A percentile compares a stretch with the other conserved stretches of the same genome.
These are phyloP conservation scores for Hylia prasina DNA, from an alignment of 2,113 vertebrate species.

Conservation along the genomic window DNA sequence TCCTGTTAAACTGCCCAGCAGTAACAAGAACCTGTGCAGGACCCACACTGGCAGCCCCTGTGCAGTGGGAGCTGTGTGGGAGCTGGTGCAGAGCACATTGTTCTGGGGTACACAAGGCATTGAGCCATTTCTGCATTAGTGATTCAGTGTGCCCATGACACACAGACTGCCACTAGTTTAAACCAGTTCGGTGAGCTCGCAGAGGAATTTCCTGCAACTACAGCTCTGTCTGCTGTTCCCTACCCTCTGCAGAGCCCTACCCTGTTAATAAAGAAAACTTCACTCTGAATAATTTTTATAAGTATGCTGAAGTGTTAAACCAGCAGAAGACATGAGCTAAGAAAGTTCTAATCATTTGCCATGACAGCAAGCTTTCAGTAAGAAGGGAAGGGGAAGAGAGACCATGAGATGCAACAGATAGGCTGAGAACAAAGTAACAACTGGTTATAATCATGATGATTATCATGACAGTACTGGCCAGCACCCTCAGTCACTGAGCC, in stretches of 20 bases:
- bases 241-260: neutral
- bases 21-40: neutral
- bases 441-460: neutral
- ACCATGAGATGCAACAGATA: neutral
- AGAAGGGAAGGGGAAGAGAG: neutral
- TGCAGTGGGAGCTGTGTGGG: rapidly evolving
- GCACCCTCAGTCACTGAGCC: neutral
- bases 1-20: neutral
- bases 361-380: neutral
- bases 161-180: neutral
- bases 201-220: slow-evolving; percentile 33
- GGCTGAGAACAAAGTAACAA: neutral
- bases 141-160: neutral
- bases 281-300: neutral
- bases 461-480: neutral
- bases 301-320: neutral
- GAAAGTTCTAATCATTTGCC: neutral
- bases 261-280: neutral
- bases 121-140: neutral
- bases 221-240: neutral
- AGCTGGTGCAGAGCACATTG: neutral
- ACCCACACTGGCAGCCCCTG: rapidly evolving
- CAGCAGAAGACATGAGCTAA: neutral
- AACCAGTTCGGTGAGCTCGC: slow-evolving; percentile 24
- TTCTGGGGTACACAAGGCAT: rapidly evolving